A percentile compares a stretch with the other conserved stretches of the same genome.
phyloP scores from a whole-genome alignment of 2,113 vertebrate species.

The Anhinga rufa region DNA sequence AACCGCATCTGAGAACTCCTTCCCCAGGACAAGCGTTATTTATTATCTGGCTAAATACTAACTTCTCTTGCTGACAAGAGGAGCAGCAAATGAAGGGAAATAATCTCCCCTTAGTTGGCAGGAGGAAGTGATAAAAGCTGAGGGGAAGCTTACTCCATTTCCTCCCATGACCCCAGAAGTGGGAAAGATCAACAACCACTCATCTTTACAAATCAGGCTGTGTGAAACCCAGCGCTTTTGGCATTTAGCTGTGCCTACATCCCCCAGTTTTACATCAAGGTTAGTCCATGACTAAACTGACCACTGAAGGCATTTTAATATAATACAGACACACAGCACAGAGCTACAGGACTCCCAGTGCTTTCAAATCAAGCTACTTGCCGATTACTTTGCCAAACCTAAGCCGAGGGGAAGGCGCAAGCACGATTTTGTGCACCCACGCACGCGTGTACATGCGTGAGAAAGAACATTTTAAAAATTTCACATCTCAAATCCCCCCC shows the following conservation, averaged over 20 bases:
- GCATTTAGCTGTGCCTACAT: neutral
- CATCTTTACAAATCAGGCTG: neutral
- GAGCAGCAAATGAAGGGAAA: neutral
- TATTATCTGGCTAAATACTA: neutral
- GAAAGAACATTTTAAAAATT: neutral
- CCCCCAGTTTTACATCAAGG: neutral
- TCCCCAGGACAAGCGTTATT: neutral
- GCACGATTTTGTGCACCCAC: neutral
- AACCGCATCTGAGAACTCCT: neutral
- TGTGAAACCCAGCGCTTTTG: neutral
- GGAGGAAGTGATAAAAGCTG: conserved; percentile 21
- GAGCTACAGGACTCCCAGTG: neutral
- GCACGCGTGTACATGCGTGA: neutral
- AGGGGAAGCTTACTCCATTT: neutral
- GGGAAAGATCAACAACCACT: neutral
- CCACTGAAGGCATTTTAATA: neutral
- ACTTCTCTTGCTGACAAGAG: neutral
- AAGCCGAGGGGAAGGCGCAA: neutral
- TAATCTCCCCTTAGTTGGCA: neutral
- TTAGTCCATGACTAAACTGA: neutral
- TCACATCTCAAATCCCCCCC: neutral
- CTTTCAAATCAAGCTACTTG: neutral
- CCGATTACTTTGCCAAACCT: neutral
- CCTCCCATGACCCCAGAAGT: neutral
- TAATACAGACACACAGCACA: neutral